Evolutionary conservation across 2,888 invertebrate species (phyloP).

Genomic region (Spisula subtruncata): DNA sequence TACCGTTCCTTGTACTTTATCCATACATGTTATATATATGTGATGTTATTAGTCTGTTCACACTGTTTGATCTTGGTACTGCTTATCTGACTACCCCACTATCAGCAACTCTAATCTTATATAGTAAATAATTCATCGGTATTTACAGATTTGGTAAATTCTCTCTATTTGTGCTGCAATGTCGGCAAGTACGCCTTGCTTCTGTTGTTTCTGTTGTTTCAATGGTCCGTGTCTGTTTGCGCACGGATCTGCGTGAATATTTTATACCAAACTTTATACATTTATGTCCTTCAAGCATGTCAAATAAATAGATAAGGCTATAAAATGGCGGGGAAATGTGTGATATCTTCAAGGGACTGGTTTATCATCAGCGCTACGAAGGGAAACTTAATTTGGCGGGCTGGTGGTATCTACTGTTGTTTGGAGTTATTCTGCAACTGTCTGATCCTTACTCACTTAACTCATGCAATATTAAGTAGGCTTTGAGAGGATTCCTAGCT

Average conservation of each 20-base stretch:
- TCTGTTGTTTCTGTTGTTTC: background rate
- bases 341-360: slow-evolving; percentile 3
- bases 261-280: background rate
- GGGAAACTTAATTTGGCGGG: background rate
- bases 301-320: background rate
- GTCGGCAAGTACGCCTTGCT: background rate
- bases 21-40: background rate
- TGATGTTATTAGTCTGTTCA: background rate
- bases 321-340: background rate
- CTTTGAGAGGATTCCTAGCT: background rate
- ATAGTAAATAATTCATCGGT: background rate
- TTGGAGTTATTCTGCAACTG: background rate
- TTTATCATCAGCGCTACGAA: background rate
- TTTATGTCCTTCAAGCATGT: slow-evolving; percentile 13
- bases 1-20: background rate
- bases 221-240: background rate
- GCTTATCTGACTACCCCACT: background rate
- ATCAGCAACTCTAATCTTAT: background rate
- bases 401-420: background rate
- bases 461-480: slow-evolving; percentile 28
- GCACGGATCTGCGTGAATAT: background rate
- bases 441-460: background rate
- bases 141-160: slow-evolving; percentile 14
- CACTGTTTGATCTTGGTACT: background rate
- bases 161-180: background rate